A percentile compares a stretch with the other conserved stretches of the same genome.
Conservation (phyloP, 1,140 invertebrate species). For the Lepidurus packardi region DNA sequence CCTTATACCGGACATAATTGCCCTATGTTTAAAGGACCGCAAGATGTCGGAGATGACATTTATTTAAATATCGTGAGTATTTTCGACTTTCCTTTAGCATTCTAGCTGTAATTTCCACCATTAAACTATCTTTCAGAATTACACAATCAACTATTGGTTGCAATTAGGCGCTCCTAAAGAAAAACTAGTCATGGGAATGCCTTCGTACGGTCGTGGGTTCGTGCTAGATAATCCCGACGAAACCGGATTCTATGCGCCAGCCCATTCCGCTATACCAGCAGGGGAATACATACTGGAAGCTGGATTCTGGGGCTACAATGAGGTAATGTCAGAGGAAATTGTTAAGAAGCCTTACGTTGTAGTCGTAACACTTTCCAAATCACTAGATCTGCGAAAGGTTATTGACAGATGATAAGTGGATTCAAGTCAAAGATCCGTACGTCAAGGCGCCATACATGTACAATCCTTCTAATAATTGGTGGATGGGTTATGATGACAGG, state of each 20-base stretch:
- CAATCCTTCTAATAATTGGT: conserved; percentile 51
- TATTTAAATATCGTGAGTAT: conserved; percentile 34
- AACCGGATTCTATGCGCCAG: conserved; percentile 49
- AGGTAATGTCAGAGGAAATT: conserved; percentile 34
- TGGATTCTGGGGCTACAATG: conserved; percentile 41
- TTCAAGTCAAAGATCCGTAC: conserved; percentile 48
- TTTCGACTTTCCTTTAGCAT: neutral
- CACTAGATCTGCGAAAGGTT: conserved; percentile 33
- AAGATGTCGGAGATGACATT: conserved; percentile 38
- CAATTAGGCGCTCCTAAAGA: conserved; percentile 50
- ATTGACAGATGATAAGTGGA: conserved; percentile 45
- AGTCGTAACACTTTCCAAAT: neutral
- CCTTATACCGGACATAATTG: conserved; percentile 55
- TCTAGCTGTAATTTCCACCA: conserved; percentile 31
- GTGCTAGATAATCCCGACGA: conserved; percentile 48
- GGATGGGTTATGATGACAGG: conserved; percentile 68
- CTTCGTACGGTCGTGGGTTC: conserved; percentile 62
- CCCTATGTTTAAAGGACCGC: conserved; percentile 48
- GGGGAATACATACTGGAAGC: neutral
- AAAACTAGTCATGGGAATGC: conserved; percentile 62
- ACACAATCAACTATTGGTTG: conserved; percentile 46
- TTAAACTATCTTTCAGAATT: conserved; percentile 36
- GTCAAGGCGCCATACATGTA: conserved; percentile 60
- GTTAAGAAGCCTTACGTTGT: neutral
- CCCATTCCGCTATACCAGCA: conserved; percentile 39